Percentiles rank a stretch among this genome's conserved stretches.
Evolutionary conservation across 2,113 vertebrate species (phyloP).

Genomic region (Myotis yumanensis): DNA sequence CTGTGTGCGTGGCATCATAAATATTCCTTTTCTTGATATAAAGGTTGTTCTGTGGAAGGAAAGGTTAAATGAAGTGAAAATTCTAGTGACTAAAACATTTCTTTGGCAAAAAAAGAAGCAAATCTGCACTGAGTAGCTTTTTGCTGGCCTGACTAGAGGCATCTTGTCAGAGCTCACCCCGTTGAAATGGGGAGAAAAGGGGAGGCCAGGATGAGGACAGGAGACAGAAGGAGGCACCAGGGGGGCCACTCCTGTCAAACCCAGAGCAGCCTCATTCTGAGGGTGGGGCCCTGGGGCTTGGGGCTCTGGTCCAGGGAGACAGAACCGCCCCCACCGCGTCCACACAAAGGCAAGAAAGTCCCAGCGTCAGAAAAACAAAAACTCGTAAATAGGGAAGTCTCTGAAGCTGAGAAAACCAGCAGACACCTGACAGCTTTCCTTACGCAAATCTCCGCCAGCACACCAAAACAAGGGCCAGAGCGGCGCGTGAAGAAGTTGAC

Average conservation of each 20-base stretch:
- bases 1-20: neutral
- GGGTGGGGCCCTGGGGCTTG: neutral
- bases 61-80: constrained; percentile 34
- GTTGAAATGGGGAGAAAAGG: neutral
- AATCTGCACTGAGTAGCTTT: neutral
- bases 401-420: constrained; percentile 76
- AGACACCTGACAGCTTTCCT: constrained; percentile 85
- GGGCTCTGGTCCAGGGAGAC: neutral
- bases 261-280: neutral
- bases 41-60: neutral
- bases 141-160: neutral
- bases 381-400: constrained; percentile 84
- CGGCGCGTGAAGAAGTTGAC: constrained; percentile 82
- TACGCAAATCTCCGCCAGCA: constrained; percentile 85
- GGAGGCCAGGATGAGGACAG: neutral
- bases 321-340: neutral
- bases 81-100: constrained; percentile 20
- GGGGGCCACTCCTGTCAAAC: neutral
- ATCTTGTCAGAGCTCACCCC: neutral
- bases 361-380: constrained; percentile 80
- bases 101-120: constrained; percentile 47
- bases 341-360: constrained; percentile 66
- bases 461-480: constrained; percentile 85
- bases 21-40: neutral
- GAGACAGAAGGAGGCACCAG: neutral